These are phyloP conservation scores for Cichladusa arquata DNA, from an alignment of 2,113 vertebrate species.

Conservation along the genomic window DNA sequence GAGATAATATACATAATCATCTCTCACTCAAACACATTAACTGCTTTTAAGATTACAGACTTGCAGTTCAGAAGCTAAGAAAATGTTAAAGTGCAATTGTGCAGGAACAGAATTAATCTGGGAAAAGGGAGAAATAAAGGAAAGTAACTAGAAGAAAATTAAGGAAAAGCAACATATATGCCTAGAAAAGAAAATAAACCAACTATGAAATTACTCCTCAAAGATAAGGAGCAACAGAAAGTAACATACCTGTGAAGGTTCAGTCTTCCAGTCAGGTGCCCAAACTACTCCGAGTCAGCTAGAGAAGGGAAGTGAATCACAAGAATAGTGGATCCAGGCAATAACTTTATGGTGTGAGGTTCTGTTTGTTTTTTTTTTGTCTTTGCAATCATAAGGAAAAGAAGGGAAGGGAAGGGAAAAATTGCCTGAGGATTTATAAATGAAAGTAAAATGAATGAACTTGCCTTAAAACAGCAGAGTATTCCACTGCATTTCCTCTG, in stretches of 20 bases:
- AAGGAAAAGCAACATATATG: not conserved
- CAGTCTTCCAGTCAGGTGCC: not conserved
- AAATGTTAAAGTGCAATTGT: not conserved
- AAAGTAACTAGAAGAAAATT: not conserved
- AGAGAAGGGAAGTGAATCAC: not conserved
- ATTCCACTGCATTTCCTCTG: not conserved
- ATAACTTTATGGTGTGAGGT: not conserved
- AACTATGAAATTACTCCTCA: not conserved
- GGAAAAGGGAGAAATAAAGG: not conserved
- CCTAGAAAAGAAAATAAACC: not conserved
- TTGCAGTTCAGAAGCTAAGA: not conserved
- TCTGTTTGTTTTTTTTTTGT: not conserved
- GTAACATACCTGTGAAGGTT: rapidly evolving
- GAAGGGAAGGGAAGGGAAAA: not conserved
- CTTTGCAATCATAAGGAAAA: not conserved
- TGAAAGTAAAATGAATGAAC: not conserved
- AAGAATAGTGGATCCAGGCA: not conserved
- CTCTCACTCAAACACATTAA: not conserved
- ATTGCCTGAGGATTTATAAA: not conserved
- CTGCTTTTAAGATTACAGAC: not conserved
- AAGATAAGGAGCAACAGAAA: not conserved
- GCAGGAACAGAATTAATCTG: not conserved
- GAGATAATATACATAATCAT: not conserved
- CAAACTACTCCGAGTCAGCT: not conserved
- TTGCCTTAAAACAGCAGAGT: not conserved